Percentiles rank a stretch among this genome's conserved stretches.
Conservation (phyloP, 1,140 invertebrate genomes). For the Copidosoma floridanum region DNA sequence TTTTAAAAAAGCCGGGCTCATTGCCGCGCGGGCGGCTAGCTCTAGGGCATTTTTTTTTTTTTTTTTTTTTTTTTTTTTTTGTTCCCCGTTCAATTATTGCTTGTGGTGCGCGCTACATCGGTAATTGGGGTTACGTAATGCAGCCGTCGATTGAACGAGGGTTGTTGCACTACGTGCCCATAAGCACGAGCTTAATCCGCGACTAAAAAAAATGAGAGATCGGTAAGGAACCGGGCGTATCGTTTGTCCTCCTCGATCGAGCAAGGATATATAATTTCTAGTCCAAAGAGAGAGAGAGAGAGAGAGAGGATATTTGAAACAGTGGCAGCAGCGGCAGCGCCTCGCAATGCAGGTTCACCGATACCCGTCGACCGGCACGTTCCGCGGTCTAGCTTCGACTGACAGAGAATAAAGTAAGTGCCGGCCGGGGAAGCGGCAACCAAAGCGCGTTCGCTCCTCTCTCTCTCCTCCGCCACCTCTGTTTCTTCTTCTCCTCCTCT, state of each 20-base stretch:
- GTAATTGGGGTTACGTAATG: no score
- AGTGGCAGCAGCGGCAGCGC: conserved; percentile 3
- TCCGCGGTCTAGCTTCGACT: conserved; percentile 49
- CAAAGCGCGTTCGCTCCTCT: conserved; percentile 3
- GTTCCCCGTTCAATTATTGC: neutral
- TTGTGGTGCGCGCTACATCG: conserved; percentile 6
- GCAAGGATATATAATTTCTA: no score
- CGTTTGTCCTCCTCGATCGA: no score
- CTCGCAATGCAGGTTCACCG: neutral
- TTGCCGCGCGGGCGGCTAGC: no score
- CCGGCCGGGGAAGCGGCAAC: conserved; percentile 4
- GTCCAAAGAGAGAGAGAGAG: no score
- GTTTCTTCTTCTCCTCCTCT: neutral
- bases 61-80: conserved; percentile 4
- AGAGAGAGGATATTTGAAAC: no score
- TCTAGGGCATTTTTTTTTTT: conserved; percentile 8
- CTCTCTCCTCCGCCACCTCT: neutral
- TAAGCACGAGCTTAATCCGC: no score
- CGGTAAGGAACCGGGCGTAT: neutral
- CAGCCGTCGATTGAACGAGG: no score
- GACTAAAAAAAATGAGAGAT: no score
- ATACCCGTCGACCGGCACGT: conserved; percentile 40
- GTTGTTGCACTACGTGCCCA: no score
- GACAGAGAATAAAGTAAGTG: conserved; percentile 44
- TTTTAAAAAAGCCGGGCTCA: no score